phyloP scores from a whole-genome alignment of 1,140 invertebrate species.

The Helicorthomorpha holstii region DNA sequence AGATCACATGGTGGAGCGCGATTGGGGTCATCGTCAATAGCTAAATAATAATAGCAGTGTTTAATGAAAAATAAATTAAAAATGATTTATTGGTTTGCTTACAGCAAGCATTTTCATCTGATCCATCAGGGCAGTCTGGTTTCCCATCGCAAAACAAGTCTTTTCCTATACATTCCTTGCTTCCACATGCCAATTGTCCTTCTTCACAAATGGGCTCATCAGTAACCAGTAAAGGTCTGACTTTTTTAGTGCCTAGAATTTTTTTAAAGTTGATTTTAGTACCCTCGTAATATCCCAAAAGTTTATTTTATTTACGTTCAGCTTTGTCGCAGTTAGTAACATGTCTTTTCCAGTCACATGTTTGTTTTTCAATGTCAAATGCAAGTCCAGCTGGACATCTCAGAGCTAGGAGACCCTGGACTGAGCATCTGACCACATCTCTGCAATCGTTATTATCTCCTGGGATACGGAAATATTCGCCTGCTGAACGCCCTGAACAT shows the following conservation, averaged over 20 bases:
- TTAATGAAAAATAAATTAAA: not conserved
- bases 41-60: conserved; percentile 9
- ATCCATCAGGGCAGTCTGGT: conserved; percentile 79
- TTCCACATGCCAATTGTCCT: conserved; percentile 71
- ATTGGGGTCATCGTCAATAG: conserved; percentile 23
- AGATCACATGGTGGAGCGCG: conserved; percentile 23
- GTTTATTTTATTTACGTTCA: conserved; percentile 94
- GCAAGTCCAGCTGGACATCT: conserved; percentile 74
- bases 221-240: conserved; percentile 70
- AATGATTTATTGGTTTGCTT: conserved; percentile 26
- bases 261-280: no score
- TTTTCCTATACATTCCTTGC: conserved; percentile 75
- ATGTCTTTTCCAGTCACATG: conserved; percentile 88
- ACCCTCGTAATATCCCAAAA: no score
- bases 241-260: conserved; percentile 71
- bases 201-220: conserved; percentile 77
- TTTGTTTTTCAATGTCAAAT: conserved; percentile 86
- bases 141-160: conserved; percentile 84
- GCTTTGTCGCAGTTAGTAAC: conserved; percentile 84
- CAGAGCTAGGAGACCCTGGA: conserved; percentile 48
- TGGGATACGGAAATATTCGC: conserved; percentile 74
- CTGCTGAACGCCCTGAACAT: conserved; percentile 62
- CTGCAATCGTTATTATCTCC: conserved; percentile 70
- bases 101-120: conserved; percentile 90
- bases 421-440: conserved; percentile 55